These are phyloP conservation scores for Enteromius paludinosus DNA, from an alignment of 2,797 vertebrate genomes.

Conservation along the genomic window DNA sequence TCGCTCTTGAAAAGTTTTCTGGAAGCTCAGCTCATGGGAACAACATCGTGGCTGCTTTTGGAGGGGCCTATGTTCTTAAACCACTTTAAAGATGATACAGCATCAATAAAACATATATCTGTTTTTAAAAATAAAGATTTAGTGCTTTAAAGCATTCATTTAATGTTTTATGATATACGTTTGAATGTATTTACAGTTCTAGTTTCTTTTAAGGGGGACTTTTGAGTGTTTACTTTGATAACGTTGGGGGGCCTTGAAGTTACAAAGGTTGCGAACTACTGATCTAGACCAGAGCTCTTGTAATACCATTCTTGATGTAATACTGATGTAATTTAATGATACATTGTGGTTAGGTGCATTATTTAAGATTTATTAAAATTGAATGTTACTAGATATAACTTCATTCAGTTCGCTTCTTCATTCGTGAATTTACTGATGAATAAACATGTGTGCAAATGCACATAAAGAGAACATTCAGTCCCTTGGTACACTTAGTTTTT, in stretches of 20 bases:
- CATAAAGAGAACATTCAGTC: slow-evolving; percentile 10
- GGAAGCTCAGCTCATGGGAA: slow-evolving; percentile 13
- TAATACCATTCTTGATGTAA: slow-evolving; percentile 22
- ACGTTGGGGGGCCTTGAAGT: not conserved
- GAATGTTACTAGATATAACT: not conserved
- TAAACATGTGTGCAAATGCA: slow-evolving; percentile 19
- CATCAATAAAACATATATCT: not conserved
- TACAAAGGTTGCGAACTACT: slow-evolving; percentile 2
- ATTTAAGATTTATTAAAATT: not conserved
- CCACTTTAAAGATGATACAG: not conserved
- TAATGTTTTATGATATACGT: not conserved
- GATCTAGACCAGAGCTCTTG: not conserved
- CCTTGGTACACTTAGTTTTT: not conserved
- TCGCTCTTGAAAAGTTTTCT: slow-evolving; percentile 12
- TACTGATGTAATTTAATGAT: not conserved
- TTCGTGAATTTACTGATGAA: not conserved
- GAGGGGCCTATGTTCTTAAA: not conserved
- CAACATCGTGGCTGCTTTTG: not conserved
- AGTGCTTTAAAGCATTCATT: not conserved
- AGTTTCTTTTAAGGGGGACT: not conserved
- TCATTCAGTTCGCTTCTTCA: not conserved
- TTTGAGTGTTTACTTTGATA: not conserved
- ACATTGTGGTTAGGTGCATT: not conserved
- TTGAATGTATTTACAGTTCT: not conserved
- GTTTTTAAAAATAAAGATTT: not conserved